phyloP scores from a whole-genome alignment of 2,797 vertebrate genomes.

The Galaxias olidus region DNA sequence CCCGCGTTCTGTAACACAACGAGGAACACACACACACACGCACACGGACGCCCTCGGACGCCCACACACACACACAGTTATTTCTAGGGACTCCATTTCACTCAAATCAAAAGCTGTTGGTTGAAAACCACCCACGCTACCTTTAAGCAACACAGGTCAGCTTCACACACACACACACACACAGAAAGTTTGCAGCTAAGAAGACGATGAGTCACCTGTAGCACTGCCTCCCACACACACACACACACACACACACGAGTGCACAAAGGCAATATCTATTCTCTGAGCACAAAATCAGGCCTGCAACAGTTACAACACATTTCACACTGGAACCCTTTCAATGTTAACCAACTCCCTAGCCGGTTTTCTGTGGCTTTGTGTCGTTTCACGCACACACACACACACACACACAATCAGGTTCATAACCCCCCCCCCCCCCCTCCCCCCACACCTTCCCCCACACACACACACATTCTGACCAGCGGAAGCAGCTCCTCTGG shows the following conservation, averaged over 20 bases:
- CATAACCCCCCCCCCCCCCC: too few species aligned
- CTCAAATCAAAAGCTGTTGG: slow-evolving; percentile 52
- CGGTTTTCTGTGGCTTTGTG: too few species aligned
- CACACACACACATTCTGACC: too few species aligned
- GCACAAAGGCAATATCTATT: slow-evolving; percentile 45
- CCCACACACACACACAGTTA: slow-evolving; percentile 40
- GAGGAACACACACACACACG: slow-evolving; percentile 48
- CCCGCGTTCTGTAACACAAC: slow-evolving; percentile 58
- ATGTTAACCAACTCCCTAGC: slow-evolving; percentile 2
- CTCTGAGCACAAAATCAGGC: slow-evolving; percentile 40
- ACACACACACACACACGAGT: slow-evolving; percentile 29
- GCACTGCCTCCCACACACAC: slow-evolving; percentile 13
- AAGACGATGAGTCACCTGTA: slow-evolving; percentile 37
- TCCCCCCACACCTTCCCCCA: too few species aligned
- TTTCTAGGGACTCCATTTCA: slow-evolving; percentile 73
- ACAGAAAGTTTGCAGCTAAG: slow-evolving; percentile 5
- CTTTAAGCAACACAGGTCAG: slow-evolving; percentile 71
- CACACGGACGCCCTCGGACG: neutral
- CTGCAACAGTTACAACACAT: slow-evolving; percentile 16
- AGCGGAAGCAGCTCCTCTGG: too few species aligned
- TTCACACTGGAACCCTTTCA: slow-evolving; percentile 34
- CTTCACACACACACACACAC: slow-evolving; percentile 8
- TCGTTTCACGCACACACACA: too few species aligned
- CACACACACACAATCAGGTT: too few species aligned
- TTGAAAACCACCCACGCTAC: slow-evolving; percentile 71